Base-by-base conservation (phyloP, 92 coral and sea anemone species). In the Ricordea florida region DNA sequence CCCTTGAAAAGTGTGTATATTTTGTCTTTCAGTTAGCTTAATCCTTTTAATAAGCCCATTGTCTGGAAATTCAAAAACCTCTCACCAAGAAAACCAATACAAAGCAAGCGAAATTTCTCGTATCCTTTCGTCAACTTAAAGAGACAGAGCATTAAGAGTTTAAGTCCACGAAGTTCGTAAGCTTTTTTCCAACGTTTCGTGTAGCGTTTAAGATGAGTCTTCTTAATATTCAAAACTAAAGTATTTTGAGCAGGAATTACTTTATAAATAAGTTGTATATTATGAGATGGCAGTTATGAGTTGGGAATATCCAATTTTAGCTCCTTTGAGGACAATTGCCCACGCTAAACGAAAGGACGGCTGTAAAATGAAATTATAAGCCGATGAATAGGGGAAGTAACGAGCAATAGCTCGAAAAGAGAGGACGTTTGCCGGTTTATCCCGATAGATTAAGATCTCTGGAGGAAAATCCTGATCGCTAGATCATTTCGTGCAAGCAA, bases 1-100 rank as follows among this genome's bases (percentile, higher is more conserved):
- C 56, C 49, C 77, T 70, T 70, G 56, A 70, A 70, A 70, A 70
- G 77, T 53, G 53, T 70, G 77, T 70, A 70, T 70, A 56, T 70
- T 70, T 70, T 70, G 77, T 70, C 77, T 70, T 70, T 70, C 56
- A 53, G 52, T 70, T 56, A 53, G 52, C 56, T 70, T 53, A 27
- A 68, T 53, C 65, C 77, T 38, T 70, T 70, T 70, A 70, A 70
- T 70, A 53, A 70, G 53, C 60, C 18, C 55, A 70, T 70, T 55
- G 77, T 70, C 77, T 70, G 13, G 65, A 9, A 29, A 70, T 53
- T 70, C 56, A 70, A 36, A 55, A 53, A 31, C 29, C 52, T 37
- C 64, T 18, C 65, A 40, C 37, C 29, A 37, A 70, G 56, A 70
- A 36, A 63, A 40, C 50, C 18, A 41, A 56, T 53, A 55, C 56